Conservation (phyloP, 2,888 invertebrate genomes). For the Phalera bucephala region DNA sequence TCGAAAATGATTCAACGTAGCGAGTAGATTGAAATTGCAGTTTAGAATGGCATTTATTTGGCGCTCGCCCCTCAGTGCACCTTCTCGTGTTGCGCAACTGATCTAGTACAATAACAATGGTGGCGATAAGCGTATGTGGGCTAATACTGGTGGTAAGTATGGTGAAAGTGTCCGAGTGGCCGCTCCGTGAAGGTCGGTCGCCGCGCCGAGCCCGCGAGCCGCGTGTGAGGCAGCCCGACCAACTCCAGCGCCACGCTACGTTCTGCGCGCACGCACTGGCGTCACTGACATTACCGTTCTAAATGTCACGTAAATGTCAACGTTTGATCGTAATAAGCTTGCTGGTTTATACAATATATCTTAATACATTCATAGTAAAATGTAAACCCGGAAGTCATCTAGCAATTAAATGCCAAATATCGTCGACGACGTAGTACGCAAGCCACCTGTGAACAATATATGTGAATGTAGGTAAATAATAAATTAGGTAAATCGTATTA, state of each 20-base stretch:
- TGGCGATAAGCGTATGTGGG: slow-evolving; percentile 57
- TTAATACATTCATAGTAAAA: neutral
- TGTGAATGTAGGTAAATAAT: neutral
- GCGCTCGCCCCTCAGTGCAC: slow-evolving; percentile 12
- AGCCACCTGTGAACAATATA: neutral
- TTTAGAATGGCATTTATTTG: slow-evolving; percentile 29
- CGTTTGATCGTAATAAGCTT: slow-evolving; percentile 30
- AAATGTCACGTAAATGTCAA: slow-evolving; percentile 74
- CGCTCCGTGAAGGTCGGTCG: slow-evolving; percentile 55
- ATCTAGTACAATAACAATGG: slow-evolving; percentile 52
- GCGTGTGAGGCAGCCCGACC: slow-evolving; percentile 19
- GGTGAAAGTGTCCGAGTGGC: slow-evolving; percentile 67
- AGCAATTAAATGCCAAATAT: neutral
- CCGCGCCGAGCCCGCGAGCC: slow-evolving; percentile 15
- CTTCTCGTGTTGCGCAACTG: slow-evolving; percentile 46
- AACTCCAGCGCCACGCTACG: slow-evolving; percentile 3
- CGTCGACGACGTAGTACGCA: neutral
- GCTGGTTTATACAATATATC: neutral
- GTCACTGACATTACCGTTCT: slow-evolving; percentile 45
- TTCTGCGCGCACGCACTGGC: slow-evolving; percentile 33
- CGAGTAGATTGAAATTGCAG: slow-evolving; percentile 9
- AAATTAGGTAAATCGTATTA: no score
- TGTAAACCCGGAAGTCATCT: neutral
- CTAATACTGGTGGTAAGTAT: slow-evolving; percentile 48
- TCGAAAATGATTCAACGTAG: slow-evolving; percentile 10